A percentile compares a stretch with the other conserved stretches of the same genome.
Conservation (phyloP, 1,140 invertebrate genomes). For the Teleopsis dalmanni region DNA sequence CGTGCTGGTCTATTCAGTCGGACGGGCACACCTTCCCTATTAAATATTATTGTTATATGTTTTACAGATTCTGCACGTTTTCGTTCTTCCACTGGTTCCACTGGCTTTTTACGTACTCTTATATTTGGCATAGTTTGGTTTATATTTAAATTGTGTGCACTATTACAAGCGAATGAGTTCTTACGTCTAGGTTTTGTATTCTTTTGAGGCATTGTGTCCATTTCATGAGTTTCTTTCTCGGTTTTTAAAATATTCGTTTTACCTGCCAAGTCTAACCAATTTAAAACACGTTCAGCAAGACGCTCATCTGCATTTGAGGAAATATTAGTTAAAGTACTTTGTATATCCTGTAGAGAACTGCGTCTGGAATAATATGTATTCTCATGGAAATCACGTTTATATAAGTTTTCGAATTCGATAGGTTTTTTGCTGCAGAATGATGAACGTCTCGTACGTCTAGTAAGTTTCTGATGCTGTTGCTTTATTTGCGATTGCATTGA, state of each 20-base stretch:
- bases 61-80: slow-evolving; percentile 9
- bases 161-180: too few relatives aligned
- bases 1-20: slow-evolving; percentile 34
- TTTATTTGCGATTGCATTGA: too few relatives aligned
- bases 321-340: neutral
- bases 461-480: slow-evolving; percentile 16
- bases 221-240: slow-evolving; percentile 1
- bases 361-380: slow-evolving; percentile 24
- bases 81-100: neutral
- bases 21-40: slow-evolving; percentile 38
- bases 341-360: slow-evolving; percentile 31
- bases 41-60: slow-evolving; percentile 40
- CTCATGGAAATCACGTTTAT: slow-evolving; percentile 6
- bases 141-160: too few relatives aligned
- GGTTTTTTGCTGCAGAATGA: neutral
- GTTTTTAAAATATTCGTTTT: slow-evolving; percentile 23
- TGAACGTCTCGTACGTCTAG: neutral
- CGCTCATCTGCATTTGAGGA: slow-evolving; percentile 35
- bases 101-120: neutral
- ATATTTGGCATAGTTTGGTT: neutral
- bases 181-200: neutral
- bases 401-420: neutral
- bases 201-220: slow-evolving; percentile 6
- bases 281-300: slow-evolving; percentile 36
- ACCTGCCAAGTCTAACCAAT: slow-evolving; percentile 38